Base-by-base conservation (phyloP, 2,888 invertebrate species). In the Latrodectus elegans region DNA sequence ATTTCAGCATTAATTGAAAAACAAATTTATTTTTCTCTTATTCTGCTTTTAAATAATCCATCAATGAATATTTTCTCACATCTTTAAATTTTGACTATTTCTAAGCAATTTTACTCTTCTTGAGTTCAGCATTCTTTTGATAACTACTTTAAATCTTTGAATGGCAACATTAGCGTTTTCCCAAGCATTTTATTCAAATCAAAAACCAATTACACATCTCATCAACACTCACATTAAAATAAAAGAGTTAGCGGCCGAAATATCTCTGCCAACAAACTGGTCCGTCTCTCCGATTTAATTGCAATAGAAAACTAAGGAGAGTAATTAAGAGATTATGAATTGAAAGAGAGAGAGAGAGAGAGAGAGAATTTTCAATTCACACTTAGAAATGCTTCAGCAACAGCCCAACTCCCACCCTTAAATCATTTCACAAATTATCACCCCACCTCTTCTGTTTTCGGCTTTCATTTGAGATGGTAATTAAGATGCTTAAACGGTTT, bases 401-500 rank as follows among this genome's bases (percentile, higher is more conserved):
- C 75, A 49, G 65, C 64, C 15, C 14, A 15, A 6, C 49, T 64
- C 55, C 22, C 55, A 38, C 75, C 64, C 75, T 76, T 74, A 55
- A 53, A 74, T 74, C 74, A 74, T 38, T 64, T 49, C 60, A 60
- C 79, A 55, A 70, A 79, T 17, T 53, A 68, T 53, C 60, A 15
- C 49, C 17, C 70, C 70, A 11, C 51, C 49, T 71, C 51, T 49
- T 51, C 71, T 71, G n/a, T 51, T 71, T 68, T 51, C 68, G 26
- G 68, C n/a, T 26, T 17, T 71, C 71, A 71, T 71, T 71, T 71
- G 71, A 67, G 77, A 64, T 65, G 78, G 84, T 84, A 84, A 84
- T 84, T 84, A 84, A 84, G 84, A 84, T 52, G 38, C 78, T 77
- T 84, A 84, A 84, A 77, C 84, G 84, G 73, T 84, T 84, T 84